Base-by-base conservation (phyloP, 2,797 vertebrate species). In the Acipenser ruthenus region DNA sequence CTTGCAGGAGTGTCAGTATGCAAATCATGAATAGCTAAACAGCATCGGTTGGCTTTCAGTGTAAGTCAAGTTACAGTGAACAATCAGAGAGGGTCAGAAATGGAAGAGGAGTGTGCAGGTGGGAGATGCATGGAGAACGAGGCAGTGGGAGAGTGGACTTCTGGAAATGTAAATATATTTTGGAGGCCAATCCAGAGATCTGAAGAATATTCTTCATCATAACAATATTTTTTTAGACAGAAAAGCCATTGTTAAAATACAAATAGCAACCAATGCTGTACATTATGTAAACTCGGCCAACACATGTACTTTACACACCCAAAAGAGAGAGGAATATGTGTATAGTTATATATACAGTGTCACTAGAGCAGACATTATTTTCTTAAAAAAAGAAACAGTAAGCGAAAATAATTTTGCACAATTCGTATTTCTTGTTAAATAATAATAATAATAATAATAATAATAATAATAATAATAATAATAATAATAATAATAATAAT, bases 381-480 rank as follows among this genome's bases (percentile, higher is more conserved):
- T 84, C 80, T 84, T 93, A 84, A 81, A 94, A 89, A 88, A 88
- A 90, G 15, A 18, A 18, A 18, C 15, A 18, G 18, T 18, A 18
- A 18, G 1, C 15, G 86, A 89, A 80, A 89, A 84, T 82, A 88
- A 87, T 91, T 86, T 90, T 90, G 87, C 90, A 94, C 90, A 93
- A 87, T 90, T 89, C 77, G 78, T 87, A 87, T 80, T 91, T 86
- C 87, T 80, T 84, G 86, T 95, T 95, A 94, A 95, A 98, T 94
- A 95, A 92, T 84, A 83, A 37, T 23, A 23, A 23, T 23, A 23
- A 23, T 37, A 37, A 37, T 37, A 37, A 37, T 37, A 37, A 37
- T 37, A 37, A 37, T 37, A 37, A 37, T 37, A 37, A 37, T 18
- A 18, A 37, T 37, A 37, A 37, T 37, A 37, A 37, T 37, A 37